Evolutionary conservation across 2,888 invertebrate species (phyloP), one percentile per base, ranked within the genome.

Genomic region (Cactoblastis cactorum): DNA sequence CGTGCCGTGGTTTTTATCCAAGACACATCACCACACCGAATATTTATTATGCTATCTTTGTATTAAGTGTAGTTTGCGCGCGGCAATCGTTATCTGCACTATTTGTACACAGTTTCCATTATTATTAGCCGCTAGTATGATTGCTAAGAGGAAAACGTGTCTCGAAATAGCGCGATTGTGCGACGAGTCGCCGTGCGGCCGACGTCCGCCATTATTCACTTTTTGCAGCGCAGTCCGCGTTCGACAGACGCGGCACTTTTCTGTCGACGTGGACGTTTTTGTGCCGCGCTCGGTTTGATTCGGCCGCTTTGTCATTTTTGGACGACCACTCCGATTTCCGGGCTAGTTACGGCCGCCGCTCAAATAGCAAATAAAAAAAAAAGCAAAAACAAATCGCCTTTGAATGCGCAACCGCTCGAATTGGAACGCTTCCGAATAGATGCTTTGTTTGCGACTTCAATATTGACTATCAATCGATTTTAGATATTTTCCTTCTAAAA

Each of bases 161-260:
- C 80, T 83, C 71, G 72, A 83, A 84, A 83, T 84, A 83, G 82
- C 79, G 60, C 73, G 67, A 74, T 80, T 77, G 81, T 78, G 75
- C 74, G 72, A 67, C 71, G 66, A 67, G 64, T 67, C 34, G 65
- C 59, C 58, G 61, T 43, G 43, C 43, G 43, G 53, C 50, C 61
- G 63, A 55, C 71, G 68, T 64, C 71, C 68, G 71, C 71, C 74
- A 80, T 81, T 83, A 83, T 80, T 80, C 80, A 77, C 76, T 83
- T 84, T 83, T 84, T 83, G 78, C 74, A 59, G 56, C 56, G 61
- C 62, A 57, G 62, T 63, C 66, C 66, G 65, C 71, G 59, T 65
- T 69, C 71, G 67, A 66, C 67, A 65, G 72, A 65, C 71, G 56
- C 47, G 59, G 65, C 65, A 63, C 66, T 71, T 37, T 73, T 70